A percentile compares a stretch with the other conserved stretches of the same genome.
Evolutionary conservation across 2,797 vertebrate species (phyloP).

Genomic region (Betta splendens): DNA sequence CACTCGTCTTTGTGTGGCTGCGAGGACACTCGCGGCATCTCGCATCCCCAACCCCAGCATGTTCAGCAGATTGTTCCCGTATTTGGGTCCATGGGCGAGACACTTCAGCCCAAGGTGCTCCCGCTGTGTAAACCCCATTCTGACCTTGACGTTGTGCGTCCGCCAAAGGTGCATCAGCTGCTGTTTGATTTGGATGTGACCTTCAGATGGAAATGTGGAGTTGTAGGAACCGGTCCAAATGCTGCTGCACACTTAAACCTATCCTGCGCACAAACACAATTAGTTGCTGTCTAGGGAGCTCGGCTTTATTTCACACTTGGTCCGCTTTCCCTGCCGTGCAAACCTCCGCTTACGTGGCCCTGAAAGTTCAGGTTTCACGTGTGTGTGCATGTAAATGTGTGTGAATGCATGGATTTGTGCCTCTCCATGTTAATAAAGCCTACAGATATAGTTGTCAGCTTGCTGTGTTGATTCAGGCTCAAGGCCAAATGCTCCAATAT

Average conservation of each 20-base stretch:
- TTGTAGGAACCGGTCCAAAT: not conserved
- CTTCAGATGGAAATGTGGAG: no score
- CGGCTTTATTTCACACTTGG: constrained; percentile 21
- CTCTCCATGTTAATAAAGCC: constrained; percentile 78
- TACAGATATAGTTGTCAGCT: constrained; percentile 78
- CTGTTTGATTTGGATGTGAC: no score
- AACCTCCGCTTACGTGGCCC: constrained; percentile 21
- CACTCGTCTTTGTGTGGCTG: not conserved
- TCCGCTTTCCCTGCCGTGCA: constrained; percentile 12
- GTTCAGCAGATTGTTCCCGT: no score
- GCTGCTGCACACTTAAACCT: no score
- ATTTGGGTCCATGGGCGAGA: no score
- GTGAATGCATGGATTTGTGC: constrained; percentile 43
- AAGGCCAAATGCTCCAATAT: constrained; percentile 72
- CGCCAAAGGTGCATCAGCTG: no score
- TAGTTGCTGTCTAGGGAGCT: constrained; percentile 5
- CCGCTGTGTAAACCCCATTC: no score
- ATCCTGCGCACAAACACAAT: no score
- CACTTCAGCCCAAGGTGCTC: no score
- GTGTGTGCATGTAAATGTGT: constrained; percentile 3
- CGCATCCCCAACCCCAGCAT: no score
- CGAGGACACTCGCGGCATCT: no score
- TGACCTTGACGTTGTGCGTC: no score
- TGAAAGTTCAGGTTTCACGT: constrained; percentile 25
- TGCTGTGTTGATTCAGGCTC: constrained; percentile 74